Percentiles rank a stretch among this genome's conserved stretches.
Conservation (phyloP, 92 coral and sea anemone genomes). For the Palythoa heliodiscus region DNA sequence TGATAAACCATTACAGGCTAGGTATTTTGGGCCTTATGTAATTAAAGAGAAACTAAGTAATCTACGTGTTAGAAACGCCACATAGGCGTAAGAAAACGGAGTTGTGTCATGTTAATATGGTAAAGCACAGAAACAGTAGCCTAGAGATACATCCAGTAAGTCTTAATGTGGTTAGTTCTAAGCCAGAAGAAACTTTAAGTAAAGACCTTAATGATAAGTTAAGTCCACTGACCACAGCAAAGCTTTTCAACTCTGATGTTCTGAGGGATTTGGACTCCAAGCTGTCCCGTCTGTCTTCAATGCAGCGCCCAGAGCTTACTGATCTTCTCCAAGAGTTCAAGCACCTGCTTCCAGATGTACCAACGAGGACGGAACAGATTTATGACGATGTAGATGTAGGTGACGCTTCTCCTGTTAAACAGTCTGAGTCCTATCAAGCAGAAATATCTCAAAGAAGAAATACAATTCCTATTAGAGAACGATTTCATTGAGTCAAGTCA, state of each 20-base stretch:
- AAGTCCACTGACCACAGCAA: background rate
- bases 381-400: conserved; percentile 54
- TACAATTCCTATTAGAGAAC: conserved; percentile 37
- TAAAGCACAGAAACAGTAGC: too few relatives aligned
- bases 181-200: too few relatives aligned
- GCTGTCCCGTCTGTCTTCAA: conserved; percentile 8
- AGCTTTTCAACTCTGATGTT: conserved; percentile 28
- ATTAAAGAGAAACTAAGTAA: conserved; percentile 15
- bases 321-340: conserved; percentile 29
- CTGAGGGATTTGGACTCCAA: conserved; percentile 11
- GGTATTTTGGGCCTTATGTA: conserved; percentile 40
- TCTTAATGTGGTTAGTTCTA: too few relatives aligned
- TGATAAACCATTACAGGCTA: conserved; percentile 14
- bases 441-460: conserved; percentile 9
- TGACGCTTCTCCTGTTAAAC: too few relatives aligned
- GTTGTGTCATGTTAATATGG: too few relatives aligned
- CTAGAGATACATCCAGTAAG: too few relatives aligned
- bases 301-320: conserved; percentile 41
- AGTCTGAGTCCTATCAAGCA: too few relatives aligned
- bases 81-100: conserved; percentile 5
- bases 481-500: conserved; percentile 56
- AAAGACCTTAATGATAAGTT: too few relatives aligned
- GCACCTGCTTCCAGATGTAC: conserved; percentile 50
- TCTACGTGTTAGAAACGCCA: conserved; percentile 41
- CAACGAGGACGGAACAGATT: conserved; percentile 39